A percentile compares a stretch with the other conserved stretches of the same genome.
Evolutionary conservation across 2,797 vertebrate genomes (phyloP).

Genomic region (Miichthys miiuy): DNA sequence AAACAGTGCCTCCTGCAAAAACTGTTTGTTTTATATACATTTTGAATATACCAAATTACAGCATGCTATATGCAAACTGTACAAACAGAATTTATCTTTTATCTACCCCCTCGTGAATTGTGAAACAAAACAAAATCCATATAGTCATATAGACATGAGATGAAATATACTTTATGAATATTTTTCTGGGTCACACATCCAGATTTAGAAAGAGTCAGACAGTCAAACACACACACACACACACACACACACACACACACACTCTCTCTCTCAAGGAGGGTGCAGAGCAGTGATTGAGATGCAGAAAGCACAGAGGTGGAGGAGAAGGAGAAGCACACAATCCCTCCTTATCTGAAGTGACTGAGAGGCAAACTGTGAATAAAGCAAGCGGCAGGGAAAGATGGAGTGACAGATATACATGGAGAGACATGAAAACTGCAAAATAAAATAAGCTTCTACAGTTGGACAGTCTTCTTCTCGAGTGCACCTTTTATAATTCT

Average conservation of each 20-base stretch:
- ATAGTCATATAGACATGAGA: constrained; percentile 16
- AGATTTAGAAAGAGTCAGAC: constrained; percentile 62
- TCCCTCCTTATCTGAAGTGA: constrained; percentile 47
- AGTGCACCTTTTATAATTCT: neutral
- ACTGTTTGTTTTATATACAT: neutral
- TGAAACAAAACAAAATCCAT: constrained; percentile 11
- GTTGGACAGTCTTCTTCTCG: neutral
- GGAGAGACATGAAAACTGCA: constrained; percentile 15
- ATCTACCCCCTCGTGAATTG: neutral
- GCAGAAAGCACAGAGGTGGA: constrained; percentile 42
- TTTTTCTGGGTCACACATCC: constrained; percentile 68
- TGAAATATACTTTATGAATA: constrained; percentile 38
- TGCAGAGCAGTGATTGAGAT: constrained; percentile 55
- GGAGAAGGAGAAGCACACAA: constrained; percentile 17
- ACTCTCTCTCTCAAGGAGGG: constrained; percentile 17
- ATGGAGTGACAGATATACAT: constrained; percentile 12
- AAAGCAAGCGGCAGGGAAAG: constrained; percentile 6
- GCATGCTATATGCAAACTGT: neutral
- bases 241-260: neutral
- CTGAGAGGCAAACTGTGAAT: constrained; percentile 27
- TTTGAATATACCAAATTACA: neutral
- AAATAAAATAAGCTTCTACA: constrained; percentile 22
- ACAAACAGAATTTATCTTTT: no score
- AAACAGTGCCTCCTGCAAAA: no score
- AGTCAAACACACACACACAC: neutral